Evolutionary conservation across 2,113 vertebrate genomes (phyloP), one percentile per base, ranked within the genome.

Genomic region (Misgurnus mizolepis): DNA sequence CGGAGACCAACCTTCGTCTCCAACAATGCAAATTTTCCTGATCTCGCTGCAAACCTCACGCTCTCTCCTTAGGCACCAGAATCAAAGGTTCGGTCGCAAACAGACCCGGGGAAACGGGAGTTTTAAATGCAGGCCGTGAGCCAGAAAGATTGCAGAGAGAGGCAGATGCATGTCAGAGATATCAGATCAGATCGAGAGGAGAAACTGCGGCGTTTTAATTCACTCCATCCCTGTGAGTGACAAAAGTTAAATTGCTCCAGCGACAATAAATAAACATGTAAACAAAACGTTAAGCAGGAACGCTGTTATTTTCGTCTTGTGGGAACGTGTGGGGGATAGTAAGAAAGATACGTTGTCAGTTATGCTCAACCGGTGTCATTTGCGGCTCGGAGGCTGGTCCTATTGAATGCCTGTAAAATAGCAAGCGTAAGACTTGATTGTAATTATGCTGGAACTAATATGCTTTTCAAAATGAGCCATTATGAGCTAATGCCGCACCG

Each of bases 381-480:
- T 75, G 85, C 86, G 85, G 88, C 89, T 91, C 86, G 85, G 85
- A 90, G 91, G 89, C 90, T 90, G 88, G 91, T 91, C 92, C 88
- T 87, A 79, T 87, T 89, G 89, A 91, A 91, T 88, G 92, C 87
- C 87, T 92, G 88, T 85, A 90, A 92, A 92, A 91, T 88, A 90
- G 88, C 80, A 85, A 91, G 92, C 87, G 80, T 85, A 88, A 92
- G 92, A 91, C 90, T 90, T 89, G 91, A 92, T 93, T 92, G 92
- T 93, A 91, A 94, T 93, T 94, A 93, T 91, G 90, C 92, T 93
- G 93, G 92, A 94, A 94, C 92, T 94, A 93, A 93, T 93, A 91
- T 90, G 93, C 92, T 93, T 94, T 93, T 93, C 90, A 91, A 92
- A 93, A 93, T 91, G 91, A 92, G 91, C 91, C 91, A 93, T 93